Evolutionary conservation across 2,888 invertebrate genomes (phyloP), one percentile per base, ranked within the genome.

Genomic region (Eristalis intricaria): DNA sequence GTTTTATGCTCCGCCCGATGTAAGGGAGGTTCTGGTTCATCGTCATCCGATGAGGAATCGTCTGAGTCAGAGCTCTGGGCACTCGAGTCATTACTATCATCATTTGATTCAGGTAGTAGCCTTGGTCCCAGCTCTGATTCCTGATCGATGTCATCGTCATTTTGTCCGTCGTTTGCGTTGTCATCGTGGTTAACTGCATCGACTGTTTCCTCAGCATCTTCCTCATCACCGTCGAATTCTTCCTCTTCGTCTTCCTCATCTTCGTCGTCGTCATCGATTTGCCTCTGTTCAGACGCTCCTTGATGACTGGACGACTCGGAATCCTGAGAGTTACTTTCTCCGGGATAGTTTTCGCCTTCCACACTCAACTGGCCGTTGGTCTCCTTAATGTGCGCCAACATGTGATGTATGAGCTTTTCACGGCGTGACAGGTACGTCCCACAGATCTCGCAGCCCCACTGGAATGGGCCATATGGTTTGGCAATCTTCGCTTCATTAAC

Each of bases 361-460:
- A 74, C 64, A 70, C 50, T 69, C 50, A 58, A 26, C 60, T 77
- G 83, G n/a, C 80, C 85, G 66, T 78, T 90, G 78, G 23, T 88
- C 86, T 93, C 92, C 76, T 92, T 93, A 74, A 93, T 90, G 89
- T 93, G 93, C 73, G 91, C 91, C 74, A 92, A 90, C 86, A 93
- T 91, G 86, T 93, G 93, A 89, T 93, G 92, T 66, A 93, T 90
- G 15, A 93, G 90, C 83, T 93, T 92, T 89, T 93, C 93, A 68
- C 93, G 93, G 50, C 93, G 91, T 32, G 93, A 93, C 71, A 93
- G 90, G 81, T 93, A 91, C 64, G 92, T 91, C 40, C 93, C 92
- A 77, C 93, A 93, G 64, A 93, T 90, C 75, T 93, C 93, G 87
- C 93, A 93, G 77, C 92, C 92, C 93, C 93, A 93, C 78, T 93